Percentiles rank a stretch among this genome's conserved stretches.
phyloP scores from a whole-genome alignment of 1,140 invertebrate genomes.

The Halyomorpha halys region DNA sequence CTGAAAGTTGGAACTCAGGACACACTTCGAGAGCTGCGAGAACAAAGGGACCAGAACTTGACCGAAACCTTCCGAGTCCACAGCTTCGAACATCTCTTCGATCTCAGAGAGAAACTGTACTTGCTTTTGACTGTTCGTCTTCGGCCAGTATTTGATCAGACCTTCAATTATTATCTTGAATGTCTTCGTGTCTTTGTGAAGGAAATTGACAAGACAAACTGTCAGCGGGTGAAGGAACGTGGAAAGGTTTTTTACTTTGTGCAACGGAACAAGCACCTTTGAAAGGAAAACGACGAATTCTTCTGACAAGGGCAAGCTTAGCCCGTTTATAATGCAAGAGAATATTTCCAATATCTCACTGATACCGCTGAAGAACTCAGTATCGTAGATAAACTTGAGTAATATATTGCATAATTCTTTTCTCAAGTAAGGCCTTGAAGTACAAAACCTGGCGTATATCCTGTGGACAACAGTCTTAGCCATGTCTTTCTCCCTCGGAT shows the following conservation, averaged over 20 bases:
- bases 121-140: constrained; percentile 95
- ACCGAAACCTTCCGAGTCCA: constrained; percentile 94
- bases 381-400: constrained; percentile 97
- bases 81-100: constrained; percentile 95
- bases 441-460: constrained; percentile 98
- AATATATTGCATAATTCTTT: constrained; percentile 99
- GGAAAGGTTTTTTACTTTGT: constrained; percentile 75
- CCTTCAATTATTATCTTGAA: constrained; percentile 91
- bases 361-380: constrained; percentile 97
- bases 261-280: constrained; percentile 94
- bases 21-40: constrained; percentile 92
- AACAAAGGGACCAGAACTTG: constrained; percentile 95
- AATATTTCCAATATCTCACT: constrained; percentile 97
- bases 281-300: constrained; percentile 96
- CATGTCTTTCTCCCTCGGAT: constrained; percentile 96
- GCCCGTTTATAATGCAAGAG: constrained; percentile 98
- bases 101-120: constrained; percentile 97
- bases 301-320: constrained; percentile 89
- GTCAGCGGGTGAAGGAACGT: constrained; percentile 92
- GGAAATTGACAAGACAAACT: constrained; percentile 98
- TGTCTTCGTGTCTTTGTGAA: constrained; percentile 93
- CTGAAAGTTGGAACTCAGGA: constrained; percentile 96
- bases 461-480: constrained; percentile 96
- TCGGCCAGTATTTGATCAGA: constrained; percentile 97
- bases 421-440: constrained; percentile 92